Evolutionary conservation across 2,888 invertebrate genomes (phyloP).

Genomic region (Xestia xanthographa): DNA sequence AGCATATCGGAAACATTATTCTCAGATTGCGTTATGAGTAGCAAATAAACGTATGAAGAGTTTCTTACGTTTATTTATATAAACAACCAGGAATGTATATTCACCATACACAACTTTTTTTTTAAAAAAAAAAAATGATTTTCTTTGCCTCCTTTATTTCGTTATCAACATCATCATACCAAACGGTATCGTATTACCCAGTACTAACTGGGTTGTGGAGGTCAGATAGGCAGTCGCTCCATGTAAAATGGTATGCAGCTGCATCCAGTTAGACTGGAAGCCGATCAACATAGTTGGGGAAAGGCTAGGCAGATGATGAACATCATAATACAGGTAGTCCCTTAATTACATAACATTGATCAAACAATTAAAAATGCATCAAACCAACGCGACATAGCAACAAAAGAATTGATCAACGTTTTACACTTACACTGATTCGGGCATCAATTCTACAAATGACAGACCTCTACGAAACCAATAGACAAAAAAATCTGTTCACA

Average conservation of each 20-base stretch:
- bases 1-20: slow-evolving; percentile 34
- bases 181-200: not conserved
- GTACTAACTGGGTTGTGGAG: not conserved
- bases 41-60: no score
- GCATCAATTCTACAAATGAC: slow-evolving; percentile 3
- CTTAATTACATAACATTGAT: no score
- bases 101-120: not conserved
- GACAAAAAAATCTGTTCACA: slow-evolving; percentile 59
- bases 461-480: slow-evolving; percentile 28
- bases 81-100: not conserved
- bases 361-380: not conserved
- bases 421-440: slow-evolving; percentile 20
- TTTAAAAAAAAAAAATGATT: not conserved
- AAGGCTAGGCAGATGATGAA: not conserved
- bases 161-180: not conserved
- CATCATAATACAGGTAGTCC: not conserved
- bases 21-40: slow-evolving; percentile 11
- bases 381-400: slow-evolving; percentile 2
- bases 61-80: not conserved
- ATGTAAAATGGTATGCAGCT: no score
- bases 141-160: not conserved
- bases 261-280: no score
- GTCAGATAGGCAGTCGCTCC: no score
- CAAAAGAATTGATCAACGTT: slow-evolving; percentile 13
- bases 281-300: not conserved